Base-by-base conservation (phyloP, 2,888 invertebrate genomes). In the Cheilosia soror region DNA sequence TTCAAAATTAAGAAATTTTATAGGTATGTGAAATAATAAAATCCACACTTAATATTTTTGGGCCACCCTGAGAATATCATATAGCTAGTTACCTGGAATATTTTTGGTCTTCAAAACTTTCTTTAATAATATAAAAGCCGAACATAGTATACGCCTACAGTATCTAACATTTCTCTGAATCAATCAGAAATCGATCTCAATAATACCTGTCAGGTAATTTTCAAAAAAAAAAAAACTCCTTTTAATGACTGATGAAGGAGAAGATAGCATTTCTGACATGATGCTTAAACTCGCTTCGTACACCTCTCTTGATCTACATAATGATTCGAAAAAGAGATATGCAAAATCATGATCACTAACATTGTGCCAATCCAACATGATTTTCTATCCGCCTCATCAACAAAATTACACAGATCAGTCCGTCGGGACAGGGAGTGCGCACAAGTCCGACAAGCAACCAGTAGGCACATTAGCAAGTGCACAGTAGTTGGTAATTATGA, bases 401-500 rank as follows among this genome's bases (percentile, higher is more conserved):
- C 76, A 71, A 85, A 85, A 85, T 85, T 85, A 85, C 81, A 85
- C 71, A 71, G 81, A 85, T 81, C 81, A 81, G 76, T 66, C 75
- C 20, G 55, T 29, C 66, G 55, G 55, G 72, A 71, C 69, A 69
- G 15, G 44, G 57, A 65, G 58, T 27, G 57, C 55, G 58, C 65
- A 51, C 58, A 65, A 66, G 25, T 47, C 40, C 15, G 6, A 37
- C 42, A 31, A 47, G 53, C 76, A 60, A 40, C 66, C 68, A 44
- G 44, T 13, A 71, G 65, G 15, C 60, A 72, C 76, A 85, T 85
- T 85, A 85, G 76, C 81, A 76, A 81, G 80, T 81, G 85, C 85
- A 85, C 85, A 85, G 85, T 85, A 85, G 85, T 85, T 85, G 81
- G 85, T 85, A 85, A 85, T 85, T 85, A 85, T 85, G 85, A 85